A percentile compares a stretch with the other conserved stretches of the same genome.
phyloP scores from a whole-genome alignment of 2,113 vertebrate species.

The Miniopterus natalensis region DNA sequence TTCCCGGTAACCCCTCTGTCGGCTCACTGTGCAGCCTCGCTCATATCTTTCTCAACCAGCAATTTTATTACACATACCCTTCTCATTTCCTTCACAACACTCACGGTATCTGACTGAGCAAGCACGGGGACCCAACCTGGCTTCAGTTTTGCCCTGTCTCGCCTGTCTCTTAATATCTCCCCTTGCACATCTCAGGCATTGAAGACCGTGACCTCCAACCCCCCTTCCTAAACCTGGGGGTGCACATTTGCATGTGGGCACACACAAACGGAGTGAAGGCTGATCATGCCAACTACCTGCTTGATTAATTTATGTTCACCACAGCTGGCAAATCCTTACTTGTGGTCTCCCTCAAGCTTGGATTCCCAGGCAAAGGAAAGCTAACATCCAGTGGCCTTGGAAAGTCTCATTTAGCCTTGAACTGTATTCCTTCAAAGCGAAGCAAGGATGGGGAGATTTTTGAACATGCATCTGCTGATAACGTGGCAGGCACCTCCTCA shows the following conservation, averaged over 20 bases:
- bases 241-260: neutral
- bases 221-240: neutral
- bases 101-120: neutral
- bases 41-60: constrained; percentile 1
- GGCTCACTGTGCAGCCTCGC: neutral
- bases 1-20: neutral
- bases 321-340: neutral
- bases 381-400: neutral
- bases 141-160: neutral
- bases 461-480: neutral
- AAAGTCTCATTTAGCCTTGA: constrained; percentile 34
- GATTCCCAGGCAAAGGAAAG: constrained; percentile 5
- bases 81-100: constrained; percentile 12
- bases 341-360: neutral
- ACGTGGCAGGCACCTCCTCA: neutral
- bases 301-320: neutral
- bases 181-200: neutral
- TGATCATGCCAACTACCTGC: neutral
- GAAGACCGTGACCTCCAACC: neutral
- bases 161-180: neutral
- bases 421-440: constrained; percentile 11
- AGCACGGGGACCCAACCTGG: neutral
- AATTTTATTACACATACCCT: neutral
- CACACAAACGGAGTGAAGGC: neutral
- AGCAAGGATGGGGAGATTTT: neutral